These are phyloP conservation scores for Molanna angustata DNA, from an alignment of 2,888 invertebrate genomes.

Conservation along the genomic window DNA sequence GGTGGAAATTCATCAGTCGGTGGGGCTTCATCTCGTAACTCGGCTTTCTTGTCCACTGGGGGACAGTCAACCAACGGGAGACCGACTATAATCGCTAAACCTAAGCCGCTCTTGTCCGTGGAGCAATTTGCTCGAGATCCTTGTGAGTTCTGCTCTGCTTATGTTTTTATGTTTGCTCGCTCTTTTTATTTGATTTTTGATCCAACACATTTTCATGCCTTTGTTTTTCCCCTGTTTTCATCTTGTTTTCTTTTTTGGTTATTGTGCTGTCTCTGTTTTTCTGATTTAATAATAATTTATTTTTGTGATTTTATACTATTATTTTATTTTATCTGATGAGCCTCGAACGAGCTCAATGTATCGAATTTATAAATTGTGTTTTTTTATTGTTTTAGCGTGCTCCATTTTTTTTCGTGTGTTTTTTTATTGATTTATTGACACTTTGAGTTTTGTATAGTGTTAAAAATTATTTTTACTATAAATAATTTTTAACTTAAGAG, in stretches of 20 bases:
- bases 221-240: not conserved
- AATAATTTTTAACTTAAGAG: too few species aligned
- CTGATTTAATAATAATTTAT: not conserved
- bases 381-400: too few species aligned
- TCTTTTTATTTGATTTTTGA: too few species aligned
- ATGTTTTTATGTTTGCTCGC: not conserved
- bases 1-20: constrained; percentile 15
- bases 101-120: constrained; percentile 54
- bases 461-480: too few species aligned
- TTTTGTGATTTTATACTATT: too few species aligned
- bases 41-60: constrained; percentile 18
- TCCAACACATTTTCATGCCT: not conserved
- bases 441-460: too few species aligned
- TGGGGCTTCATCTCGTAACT: constrained; percentile 20
- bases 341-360: too few species aligned
- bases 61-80: constrained; percentile 13
- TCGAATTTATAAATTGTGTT: too few species aligned
- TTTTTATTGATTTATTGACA: too few species aligned
- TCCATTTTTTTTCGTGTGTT: too few species aligned
- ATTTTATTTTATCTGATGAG: too few species aligned
- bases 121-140: constrained; percentile 26
- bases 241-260: not conserved
- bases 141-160: constrained; percentile 21
- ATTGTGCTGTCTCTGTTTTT: not conserved
- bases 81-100: constrained; percentile 43